Percentiles rank a stretch among this genome's conserved stretches.
Evolutionary conservation across 35 echinoderm and acorn worm species (phyloP).

Genomic region (Apostichopus japonicus): DNA sequence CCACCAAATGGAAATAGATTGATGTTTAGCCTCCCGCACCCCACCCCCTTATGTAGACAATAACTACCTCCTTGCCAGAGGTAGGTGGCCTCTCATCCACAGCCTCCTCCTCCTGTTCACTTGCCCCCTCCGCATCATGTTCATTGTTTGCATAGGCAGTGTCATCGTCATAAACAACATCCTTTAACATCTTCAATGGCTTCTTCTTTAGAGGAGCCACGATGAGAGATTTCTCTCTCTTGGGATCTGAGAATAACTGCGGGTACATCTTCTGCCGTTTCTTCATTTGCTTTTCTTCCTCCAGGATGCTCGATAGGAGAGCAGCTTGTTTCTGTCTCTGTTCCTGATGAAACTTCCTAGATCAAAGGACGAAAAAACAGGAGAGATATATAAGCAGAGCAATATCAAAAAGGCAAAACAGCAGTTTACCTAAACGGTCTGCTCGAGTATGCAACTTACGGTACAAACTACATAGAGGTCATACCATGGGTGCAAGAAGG

Average conservation of each 20-base stretch:
- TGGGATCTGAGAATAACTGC: constrained; percentile 75
- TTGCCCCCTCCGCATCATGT: constrained; percentile 31
- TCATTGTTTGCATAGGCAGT: constrained; percentile 37
- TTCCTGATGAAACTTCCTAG: constrained; percentile 71
- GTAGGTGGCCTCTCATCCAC: not conserved
- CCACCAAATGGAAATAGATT: too few relatives aligned
- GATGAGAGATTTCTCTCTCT: constrained; percentile 62
- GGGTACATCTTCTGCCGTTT: constrained; percentile 92
- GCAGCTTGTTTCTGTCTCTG: constrained; percentile 87
- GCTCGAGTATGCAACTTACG: too few relatives aligned
- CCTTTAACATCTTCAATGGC: constrained; percentile 56
- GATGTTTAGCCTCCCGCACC: too few relatives aligned
- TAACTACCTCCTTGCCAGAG: constrained; percentile 6
- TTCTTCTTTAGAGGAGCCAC: constrained; percentile 57
- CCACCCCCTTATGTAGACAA: too few relatives aligned
- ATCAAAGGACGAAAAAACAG: not conserved
- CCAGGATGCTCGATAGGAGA: constrained; percentile 72
- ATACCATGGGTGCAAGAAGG: too few relatives aligned
- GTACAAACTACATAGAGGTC: too few relatives aligned
- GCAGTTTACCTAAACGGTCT: too few relatives aligned
- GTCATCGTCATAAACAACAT: constrained; percentile 11
- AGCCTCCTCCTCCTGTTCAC: not conserved
- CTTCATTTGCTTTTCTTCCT: constrained; percentile 94
- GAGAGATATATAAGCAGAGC: too few relatives aligned
- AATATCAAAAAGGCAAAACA: too few relatives aligned